Percentiles rank a stretch among this genome's conserved stretches.
These are phyloP conservation scores for mouse (Mus musculus) DNA, from an alignment of 2,113 vertebrate species.

Conservation along the genomic window GRCm39 chrX:111426501-111427000, in stretches of 20 bases:
- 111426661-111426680: background rate
- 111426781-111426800: background rate
- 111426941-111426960: conserved; percentile 38
- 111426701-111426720: conserved; percentile 1
- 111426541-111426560: background rate
- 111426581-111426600: conserved; percentile 28
- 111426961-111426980: background rate
- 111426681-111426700: background rate
- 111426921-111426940: background rate
- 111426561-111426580: background rate
- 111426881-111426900: conserved; percentile 22
- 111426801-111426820: conserved; percentile 38
- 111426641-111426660: conserved; percentile 53
- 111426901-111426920: background rate
- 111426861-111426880: conserved; percentile 2
- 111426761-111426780: conserved; percentile 41
- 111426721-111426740: conserved; percentile 4
- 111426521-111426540: background rate
- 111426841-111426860: background rate
- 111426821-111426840: background rate
- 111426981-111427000: background rate
- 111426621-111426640: background rate
- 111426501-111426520: background rate
- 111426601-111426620: conserved; percentile 12
- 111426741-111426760: background rate